Conservation (phyloP, 1,140 invertebrate genomes). For the Drosophila ananassae region DNA sequence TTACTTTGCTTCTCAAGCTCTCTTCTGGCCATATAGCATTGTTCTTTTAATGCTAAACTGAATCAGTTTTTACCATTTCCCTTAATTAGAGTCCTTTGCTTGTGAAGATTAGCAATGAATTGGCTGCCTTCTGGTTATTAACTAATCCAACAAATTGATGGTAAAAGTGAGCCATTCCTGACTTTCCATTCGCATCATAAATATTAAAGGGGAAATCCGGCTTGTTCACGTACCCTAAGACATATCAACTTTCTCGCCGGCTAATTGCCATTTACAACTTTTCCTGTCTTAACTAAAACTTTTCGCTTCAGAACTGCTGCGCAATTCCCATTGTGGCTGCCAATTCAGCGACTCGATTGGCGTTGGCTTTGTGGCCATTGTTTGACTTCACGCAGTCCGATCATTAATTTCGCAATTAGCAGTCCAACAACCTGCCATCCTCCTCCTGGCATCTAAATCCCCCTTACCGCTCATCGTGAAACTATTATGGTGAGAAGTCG, state of each 20-base stretch:
- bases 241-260: conserved; percentile 62
- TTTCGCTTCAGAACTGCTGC: conserved; percentile 43
- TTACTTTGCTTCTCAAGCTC: conserved; percentile 19
- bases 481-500: conserved; percentile 7
- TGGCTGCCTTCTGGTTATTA: conserved; percentile 16
- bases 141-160: conserved; percentile 26
- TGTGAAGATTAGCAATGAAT: conserved; percentile 30
- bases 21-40: conserved; percentile 28
- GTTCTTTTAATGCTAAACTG: conserved; percentile 59
- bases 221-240: conserved; percentile 20
- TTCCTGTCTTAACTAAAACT: conserved; percentile 72
- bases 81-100: conserved; percentile 46
- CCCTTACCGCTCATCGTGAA: background rate
- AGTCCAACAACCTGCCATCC: conserved; percentile 34
- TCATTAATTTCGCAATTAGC: conserved; percentile 80
- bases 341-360: conserved; percentile 63
- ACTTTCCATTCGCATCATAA: conserved; percentile 19
- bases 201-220: conserved; percentile 40
- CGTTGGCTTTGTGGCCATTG: conserved; percentile 70
- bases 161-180: background rate
- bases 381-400: conserved; percentile 72
- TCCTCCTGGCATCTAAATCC: background rate
- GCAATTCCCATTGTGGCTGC: conserved; percentile 37
- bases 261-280: conserved; percentile 79
- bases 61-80: conserved; percentile 57